Evolutionary conservation across 2,888 invertebrate genomes (phyloP), one percentile per base, ranked within the genome.

Genomic region (Drosophila eohydei): DNA sequence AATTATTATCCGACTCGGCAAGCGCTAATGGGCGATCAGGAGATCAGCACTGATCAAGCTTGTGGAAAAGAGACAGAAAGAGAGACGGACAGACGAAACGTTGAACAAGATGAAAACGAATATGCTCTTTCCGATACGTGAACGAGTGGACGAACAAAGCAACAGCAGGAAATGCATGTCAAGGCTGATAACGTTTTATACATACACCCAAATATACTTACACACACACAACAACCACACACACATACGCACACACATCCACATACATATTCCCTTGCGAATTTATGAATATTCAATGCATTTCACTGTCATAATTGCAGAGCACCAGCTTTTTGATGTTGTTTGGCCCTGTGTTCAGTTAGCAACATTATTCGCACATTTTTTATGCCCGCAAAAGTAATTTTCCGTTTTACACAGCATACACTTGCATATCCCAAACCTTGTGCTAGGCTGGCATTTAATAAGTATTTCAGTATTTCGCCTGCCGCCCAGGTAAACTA

Each of bases 241-340:
- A 8, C 34, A 8, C 43, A 41, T 38, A 9, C 40, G 6, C 40
- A 50, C 60, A 40, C 44, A 38, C 32, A 30, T 16, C 14, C 48
- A 48, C 14, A 46, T 40, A 8, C 51, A 44, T 52, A 63, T n/a
- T 54, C 28, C 36, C 58, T 36, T 72, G 62, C 57, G 70, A 66
- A 71, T 81, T 78, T 82, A 83, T 87, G 81, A 87, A 83, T 84
- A 83, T 83, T 83, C 79, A 87, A 86, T 86, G 72, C 84, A 76
- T 83, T 81, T 83, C 75, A 84, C 87, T 88, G 80, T 83, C 88
- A 88, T 82, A 86, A 73, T 83, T 79, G 74, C 79, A 68, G 77
- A 78, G 75, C 71, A 74, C 70, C 74, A 78, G 74, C 78, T 70
- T 81, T 68, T 78, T 67, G 75, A 64, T 71, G 79, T 61, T 77